A percentile compares a stretch with the other conserved stretches of the same genome.
These are phyloP conservation scores for Karalla daura DNA, from an alignment of 2,797 vertebrate genomes.

Conservation along the genomic window DNA sequence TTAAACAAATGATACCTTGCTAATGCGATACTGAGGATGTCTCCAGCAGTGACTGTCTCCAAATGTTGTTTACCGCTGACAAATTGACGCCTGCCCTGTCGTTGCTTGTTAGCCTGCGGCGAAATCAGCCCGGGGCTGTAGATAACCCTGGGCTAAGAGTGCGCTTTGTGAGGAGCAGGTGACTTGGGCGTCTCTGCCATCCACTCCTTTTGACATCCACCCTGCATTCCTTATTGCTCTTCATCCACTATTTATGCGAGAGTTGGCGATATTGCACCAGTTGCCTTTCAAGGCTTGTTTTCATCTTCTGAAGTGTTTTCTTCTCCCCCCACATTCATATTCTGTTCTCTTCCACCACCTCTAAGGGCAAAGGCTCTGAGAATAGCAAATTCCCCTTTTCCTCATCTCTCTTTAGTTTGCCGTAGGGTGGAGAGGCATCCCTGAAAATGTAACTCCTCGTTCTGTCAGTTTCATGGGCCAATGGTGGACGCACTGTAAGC, in stretches of 20 bases:
- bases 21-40: constrained; percentile 10
- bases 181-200: constrained; percentile 44
- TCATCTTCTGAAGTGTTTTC: constrained; percentile 69
- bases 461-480: constrained; percentile 52
- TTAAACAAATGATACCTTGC: constrained; percentile 21
- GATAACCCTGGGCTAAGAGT: constrained; percentile 64
- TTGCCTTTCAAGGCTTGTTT: constrained; percentile 74
- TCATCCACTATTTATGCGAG: constrained; percentile 75
- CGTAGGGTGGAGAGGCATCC: constrained; percentile 39
- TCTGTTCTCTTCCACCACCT: constrained; percentile 63
- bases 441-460: constrained; percentile 51
- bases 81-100: constrained; percentile 43
- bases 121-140: constrained; percentile 59
- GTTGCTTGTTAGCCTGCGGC: constrained; percentile 47
- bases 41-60: constrained; percentile 16
- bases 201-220: constrained; percentile 59
- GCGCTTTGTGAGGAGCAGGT: constrained; percentile 54
- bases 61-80: constrained; percentile 54
- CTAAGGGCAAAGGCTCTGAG: constrained; percentile 67
- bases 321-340: constrained; percentile 60
- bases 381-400: constrained; percentile 72
- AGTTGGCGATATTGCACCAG: constrained; percentile 68
- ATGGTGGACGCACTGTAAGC: constrained; percentile 31
- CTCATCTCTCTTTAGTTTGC: constrained; percentile 64
- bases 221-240: constrained; percentile 65